Percentiles rank a stretch among this genome's conserved stretches.
These are phyloP conservation scores for Eira barbara DNA, from an alignment of 2,113 vertebrate genomes.

Conservation along the genomic window DNA sequence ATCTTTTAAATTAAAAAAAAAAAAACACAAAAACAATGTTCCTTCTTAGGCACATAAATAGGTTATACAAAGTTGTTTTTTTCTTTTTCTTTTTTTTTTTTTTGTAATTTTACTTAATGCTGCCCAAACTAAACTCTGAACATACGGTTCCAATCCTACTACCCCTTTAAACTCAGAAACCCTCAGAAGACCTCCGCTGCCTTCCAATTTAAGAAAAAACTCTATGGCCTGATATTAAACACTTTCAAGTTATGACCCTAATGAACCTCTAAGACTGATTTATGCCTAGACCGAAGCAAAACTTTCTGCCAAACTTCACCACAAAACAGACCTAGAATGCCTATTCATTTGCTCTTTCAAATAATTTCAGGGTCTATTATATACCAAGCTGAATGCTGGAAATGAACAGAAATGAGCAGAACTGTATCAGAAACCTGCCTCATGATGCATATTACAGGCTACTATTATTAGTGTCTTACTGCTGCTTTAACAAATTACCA, in stretches of 20 bases:
- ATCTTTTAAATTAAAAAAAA: too few species aligned
- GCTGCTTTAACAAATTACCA: background rate
- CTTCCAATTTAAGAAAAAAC: background rate
- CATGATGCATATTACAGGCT: background rate
- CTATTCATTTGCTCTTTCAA: background rate
- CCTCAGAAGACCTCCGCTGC: background rate
- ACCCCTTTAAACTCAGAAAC: background rate
- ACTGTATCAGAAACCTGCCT: background rate
- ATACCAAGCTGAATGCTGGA: background rate
- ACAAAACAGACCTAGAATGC: background rate
- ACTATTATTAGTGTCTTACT: background rate
- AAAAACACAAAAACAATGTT: background rate
- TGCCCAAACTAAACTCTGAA: background rate
- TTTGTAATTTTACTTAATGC: background rate
- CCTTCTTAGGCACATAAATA: background rate
- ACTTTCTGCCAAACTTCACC: background rate
- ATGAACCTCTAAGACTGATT: background rate
- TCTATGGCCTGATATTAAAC: background rate
- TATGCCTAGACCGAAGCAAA: background rate
- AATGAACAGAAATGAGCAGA: background rate
- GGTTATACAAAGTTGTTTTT: background rate
- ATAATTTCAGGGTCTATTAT: background rate
- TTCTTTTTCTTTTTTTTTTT: background rate
- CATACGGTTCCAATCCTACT: background rate
- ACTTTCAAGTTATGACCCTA: background rate